Evolutionary conservation across 2,797 vertebrate genomes (phyloP).

Genomic region (Mareca penelope): DNA sequence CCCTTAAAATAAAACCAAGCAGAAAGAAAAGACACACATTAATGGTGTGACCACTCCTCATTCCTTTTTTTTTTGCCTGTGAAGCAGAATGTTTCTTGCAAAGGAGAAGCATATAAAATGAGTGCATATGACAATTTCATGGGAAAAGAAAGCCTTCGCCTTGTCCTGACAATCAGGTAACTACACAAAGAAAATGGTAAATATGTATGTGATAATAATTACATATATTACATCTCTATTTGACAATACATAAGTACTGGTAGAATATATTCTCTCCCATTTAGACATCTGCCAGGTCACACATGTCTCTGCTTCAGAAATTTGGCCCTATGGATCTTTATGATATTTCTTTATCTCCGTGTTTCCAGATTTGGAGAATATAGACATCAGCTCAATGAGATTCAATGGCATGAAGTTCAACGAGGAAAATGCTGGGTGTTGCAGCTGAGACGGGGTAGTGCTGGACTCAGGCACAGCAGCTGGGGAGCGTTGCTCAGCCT

Average conservation of each 20-base stretch:
- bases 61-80: rapidly evolving
- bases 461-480: too few species aligned
- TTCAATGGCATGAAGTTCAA: too few species aligned
- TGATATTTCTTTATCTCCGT: neutral
- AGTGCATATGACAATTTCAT: neutral
- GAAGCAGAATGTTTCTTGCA: neutral
- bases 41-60: neutral
- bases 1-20: neutral
- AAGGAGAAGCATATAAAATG: neutral
- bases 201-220: neutral
- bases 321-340: neutral
- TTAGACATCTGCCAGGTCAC: neutral
- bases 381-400: neutral
- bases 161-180: neutral
- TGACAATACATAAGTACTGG: neutral
- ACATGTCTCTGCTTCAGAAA: neutral
- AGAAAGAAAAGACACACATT: neutral
- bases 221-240: neutral
- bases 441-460: too few species aligned
- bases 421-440: too few species aligned
- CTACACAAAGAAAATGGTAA: neutral
- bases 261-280: neutral
- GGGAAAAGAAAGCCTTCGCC: neutral
- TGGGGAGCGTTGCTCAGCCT: too few species aligned
- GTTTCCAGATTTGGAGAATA: neutral